These are phyloP conservation scores for Otus sunia DNA, from an alignment of 2,113 vertebrate species.

Conservation along the genomic window DNA sequence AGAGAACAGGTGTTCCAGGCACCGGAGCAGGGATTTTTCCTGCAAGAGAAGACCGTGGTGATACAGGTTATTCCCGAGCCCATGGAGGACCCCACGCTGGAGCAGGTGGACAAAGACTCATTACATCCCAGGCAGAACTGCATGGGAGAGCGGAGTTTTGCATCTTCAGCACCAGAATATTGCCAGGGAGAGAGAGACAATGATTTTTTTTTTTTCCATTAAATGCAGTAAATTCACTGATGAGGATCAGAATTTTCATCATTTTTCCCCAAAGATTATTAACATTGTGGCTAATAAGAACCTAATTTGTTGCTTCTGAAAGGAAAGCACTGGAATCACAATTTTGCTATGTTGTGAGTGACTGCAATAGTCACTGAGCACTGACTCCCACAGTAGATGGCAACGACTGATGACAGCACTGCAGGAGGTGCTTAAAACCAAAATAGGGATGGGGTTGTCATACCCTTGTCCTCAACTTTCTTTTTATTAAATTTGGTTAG, in stretches of 20 bases:
- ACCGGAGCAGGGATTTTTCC: neutral
- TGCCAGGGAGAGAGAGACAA: neutral
- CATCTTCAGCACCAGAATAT: neutral
- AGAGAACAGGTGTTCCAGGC: neutral
- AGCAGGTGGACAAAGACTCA: neutral
- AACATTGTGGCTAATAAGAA: neutral
- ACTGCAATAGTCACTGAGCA: neutral
- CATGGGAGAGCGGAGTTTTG: neutral
- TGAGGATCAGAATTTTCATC: neutral
- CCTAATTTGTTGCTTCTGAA: neutral
- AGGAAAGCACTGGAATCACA: neutral
- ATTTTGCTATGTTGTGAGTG: neutral
- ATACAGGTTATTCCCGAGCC: neutral
- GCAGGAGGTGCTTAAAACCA: neutral
- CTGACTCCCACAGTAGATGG: neutral
- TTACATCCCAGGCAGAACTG: neutral
- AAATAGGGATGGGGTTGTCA: neutral
- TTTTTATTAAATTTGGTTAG: neutral
- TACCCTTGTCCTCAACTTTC: neutral
- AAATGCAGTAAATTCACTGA: neutral
- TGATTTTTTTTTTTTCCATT: neutral
- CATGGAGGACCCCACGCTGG: accelerated
- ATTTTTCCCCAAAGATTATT: neutral
- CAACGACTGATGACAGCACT: neutral
- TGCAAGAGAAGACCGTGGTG: neutral